phyloP scores from a whole-genome alignment of 1,140 invertebrate species.

The Danaus melanippus region DNA sequence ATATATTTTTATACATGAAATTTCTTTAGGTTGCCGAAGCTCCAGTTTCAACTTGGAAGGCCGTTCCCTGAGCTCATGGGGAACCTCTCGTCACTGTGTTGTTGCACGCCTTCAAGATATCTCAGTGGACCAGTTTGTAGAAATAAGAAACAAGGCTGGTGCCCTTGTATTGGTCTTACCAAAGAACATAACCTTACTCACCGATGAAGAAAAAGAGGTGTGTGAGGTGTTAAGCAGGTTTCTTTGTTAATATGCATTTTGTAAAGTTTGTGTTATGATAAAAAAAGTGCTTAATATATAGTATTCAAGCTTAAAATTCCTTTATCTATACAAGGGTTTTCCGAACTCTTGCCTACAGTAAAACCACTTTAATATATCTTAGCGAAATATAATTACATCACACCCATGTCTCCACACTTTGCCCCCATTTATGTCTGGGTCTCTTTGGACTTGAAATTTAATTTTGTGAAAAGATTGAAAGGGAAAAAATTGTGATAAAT shows the following conservation, averaged over 20 bases:
- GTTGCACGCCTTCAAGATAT: slow-evolving; percentile 85
- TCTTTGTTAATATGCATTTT: not conserved
- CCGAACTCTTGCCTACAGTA: too few relatives aligned
- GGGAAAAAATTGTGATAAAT: too few relatives aligned
- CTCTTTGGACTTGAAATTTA: too few relatives aligned
- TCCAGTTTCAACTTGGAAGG: slow-evolving; percentile 90
- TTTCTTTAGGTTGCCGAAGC: slow-evolving; percentile 82
- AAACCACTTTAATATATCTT: too few relatives aligned
- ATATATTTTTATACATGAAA: not conserved
- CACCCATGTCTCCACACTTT: too few relatives aligned
- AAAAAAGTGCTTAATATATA: not conserved
- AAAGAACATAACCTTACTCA: slow-evolving; percentile 77
- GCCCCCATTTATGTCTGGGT: too few relatives aligned
- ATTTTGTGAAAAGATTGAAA: too few relatives aligned
- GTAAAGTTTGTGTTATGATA: not conserved
- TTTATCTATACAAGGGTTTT: too few relatives aligned
- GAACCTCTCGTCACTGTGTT: slow-evolving; percentile 90
- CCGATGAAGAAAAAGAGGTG: slow-evolving; percentile 82
- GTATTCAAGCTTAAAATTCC: too few relatives aligned
- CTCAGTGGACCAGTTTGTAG: slow-evolving; percentile 81
- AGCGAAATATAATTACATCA: too few relatives aligned
- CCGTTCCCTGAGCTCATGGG: slow-evolving; percentile 87
- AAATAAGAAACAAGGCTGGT: slow-evolving; percentile 86
- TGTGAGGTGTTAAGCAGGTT: slow-evolving; percentile 2
- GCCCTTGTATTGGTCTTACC: slow-evolving; percentile 89